A percentile compares a stretch with the other conserved stretches of the same genome.
phyloP scores from a whole-genome alignment of 64 coral and sea anemone genomes.

The Pachyseris speciosa region DNA sequence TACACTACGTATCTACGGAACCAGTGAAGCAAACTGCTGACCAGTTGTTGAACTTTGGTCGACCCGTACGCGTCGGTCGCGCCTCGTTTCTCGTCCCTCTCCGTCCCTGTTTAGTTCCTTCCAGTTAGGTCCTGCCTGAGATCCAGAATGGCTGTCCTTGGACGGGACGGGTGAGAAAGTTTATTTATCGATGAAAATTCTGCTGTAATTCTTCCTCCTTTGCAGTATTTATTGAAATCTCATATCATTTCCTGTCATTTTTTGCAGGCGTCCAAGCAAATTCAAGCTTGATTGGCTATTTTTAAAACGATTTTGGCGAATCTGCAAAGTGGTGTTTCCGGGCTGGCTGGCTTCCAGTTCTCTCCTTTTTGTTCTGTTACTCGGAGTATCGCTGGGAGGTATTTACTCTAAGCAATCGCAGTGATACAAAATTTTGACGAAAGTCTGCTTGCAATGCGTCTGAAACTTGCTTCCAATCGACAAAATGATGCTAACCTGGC shows the following conservation, averaged over 20 bases:
- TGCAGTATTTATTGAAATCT: not conserved
- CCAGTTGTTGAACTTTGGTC: not conserved
- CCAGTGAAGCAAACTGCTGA: not conserved
- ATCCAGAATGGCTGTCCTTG: not conserved
- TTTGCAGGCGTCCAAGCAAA: not conserved
- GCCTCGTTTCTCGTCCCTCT: too few relatives aligned
- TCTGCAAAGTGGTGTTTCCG: slow-evolving; percentile 85
- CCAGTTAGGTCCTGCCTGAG: not conserved
- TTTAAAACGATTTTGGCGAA: slow-evolving; percentile 78
- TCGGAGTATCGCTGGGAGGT: slow-evolving; percentile 87
- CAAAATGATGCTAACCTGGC: too few relatives aligned
- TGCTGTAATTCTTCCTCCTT: not conserved
- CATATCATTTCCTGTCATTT: not conserved
- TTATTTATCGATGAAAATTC: too few relatives aligned
- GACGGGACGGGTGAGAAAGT: not conserved
- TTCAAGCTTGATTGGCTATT: slow-evolving; percentile 82
- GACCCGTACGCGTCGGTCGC: too few relatives aligned
- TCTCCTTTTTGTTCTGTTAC: slow-evolving; percentile 77
- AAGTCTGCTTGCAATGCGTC: not conserved
- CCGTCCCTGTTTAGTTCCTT: too few relatives aligned
- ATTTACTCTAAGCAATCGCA: not conserved
- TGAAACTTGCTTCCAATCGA: not conserved
- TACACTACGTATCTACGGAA: too few relatives aligned
- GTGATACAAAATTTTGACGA: not conserved
- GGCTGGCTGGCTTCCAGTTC: slow-evolving; percentile 60